Evolutionary conservation across 2,888 invertebrate species (phyloP).

Genomic region (Gymnocheta viridis): DNA sequence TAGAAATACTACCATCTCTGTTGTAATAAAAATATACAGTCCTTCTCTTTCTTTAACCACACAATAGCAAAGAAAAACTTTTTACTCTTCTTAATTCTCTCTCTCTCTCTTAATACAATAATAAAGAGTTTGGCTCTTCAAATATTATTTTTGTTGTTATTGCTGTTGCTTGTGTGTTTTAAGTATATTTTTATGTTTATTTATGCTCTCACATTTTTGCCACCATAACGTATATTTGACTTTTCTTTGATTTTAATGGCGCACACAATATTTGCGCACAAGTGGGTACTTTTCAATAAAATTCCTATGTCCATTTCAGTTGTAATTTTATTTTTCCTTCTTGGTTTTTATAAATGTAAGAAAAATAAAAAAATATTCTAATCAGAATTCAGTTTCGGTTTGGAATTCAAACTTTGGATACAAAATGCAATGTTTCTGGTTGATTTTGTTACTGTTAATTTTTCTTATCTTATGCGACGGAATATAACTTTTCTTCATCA

Average conservation of each 20-base stretch:
- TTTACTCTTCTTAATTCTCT: conserved; percentile 13
- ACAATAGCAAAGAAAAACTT: background rate
- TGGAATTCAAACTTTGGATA: too few species aligned
- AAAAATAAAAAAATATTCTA: conserved; percentile 29
- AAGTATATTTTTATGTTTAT: conserved; percentile 45
- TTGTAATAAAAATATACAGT: too few species aligned
- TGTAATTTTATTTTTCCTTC: conserved; percentile 2
- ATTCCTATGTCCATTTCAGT: conserved; percentile 18
- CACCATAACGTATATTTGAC: conserved; percentile 69
- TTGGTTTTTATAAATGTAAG: background rate
- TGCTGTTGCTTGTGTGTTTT: conserved; percentile 29
- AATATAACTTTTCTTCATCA: conserved; percentile 52
- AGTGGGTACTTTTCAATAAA: conserved; percentile 69
- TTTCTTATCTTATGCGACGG: conserved; percentile 53
- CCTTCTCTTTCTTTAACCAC: conserved; percentile 45
- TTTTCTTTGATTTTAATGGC: conserved; percentile 80
- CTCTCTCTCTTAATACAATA: background rate
- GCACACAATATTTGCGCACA: conserved; percentile 79
- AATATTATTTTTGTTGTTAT: background rate
- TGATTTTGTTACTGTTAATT: conserved; percentile 27
- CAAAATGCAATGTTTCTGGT: too few species aligned
- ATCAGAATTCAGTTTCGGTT: conserved; percentile 37
- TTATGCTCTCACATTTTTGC: conserved; percentile 66
- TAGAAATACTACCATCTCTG: too few species aligned
- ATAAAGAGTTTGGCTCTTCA: conserved; percentile 1